Evolutionary conservation across 1,140 invertebrate genomes (phyloP), one percentile per base, ranked within the genome.

Genomic region (Panulirus ornatus): DNA sequence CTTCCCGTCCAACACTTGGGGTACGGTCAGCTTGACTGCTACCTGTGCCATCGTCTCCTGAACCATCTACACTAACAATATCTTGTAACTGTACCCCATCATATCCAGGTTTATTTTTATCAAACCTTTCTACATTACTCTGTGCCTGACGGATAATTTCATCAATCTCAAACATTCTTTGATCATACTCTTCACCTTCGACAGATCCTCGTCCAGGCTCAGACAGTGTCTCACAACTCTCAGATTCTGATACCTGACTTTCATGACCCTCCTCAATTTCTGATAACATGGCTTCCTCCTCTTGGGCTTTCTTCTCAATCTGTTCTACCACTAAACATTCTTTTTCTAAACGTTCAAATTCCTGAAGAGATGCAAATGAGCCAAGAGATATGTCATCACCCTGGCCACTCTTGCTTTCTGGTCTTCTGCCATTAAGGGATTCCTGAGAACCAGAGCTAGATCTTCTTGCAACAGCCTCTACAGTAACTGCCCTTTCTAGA

Each of bases 381-480:
- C 98, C 97, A n/a, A 98, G 94, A 1, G 97, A 98, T 27, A 98
- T 95, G 93, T 98, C 97, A 94, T 99, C 98, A 34, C 97, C 97
- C 93, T 97, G 97, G 6, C 93, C 92, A 91, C 93, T 93, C 54
- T 90, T 90, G 73, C 89, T 85, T 19, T 79, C 85, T 40, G 91
- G 89, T 79, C 84, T 63, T 73, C 82, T 92, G 8, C 91, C 91
- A 91, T 92, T 92, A 16, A 92, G 66, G 30, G 91, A 92, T 82
- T 92, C 91, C 47, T 92, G 91, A 47, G 91, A 92, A 40, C 91
- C 91, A 34, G 91, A 92, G 81, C 91, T 92, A 40, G 91, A 84
- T 40, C 91, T 83, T 11, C 91, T 88, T 42, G 88, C 86, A 40
- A 88, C 88, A 42, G 73, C 75, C 70, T 91, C 91, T 58, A 91